phyloP scores from a whole-genome alignment of 2,888 invertebrate species.

The Agrotis ipsilon region DNA sequence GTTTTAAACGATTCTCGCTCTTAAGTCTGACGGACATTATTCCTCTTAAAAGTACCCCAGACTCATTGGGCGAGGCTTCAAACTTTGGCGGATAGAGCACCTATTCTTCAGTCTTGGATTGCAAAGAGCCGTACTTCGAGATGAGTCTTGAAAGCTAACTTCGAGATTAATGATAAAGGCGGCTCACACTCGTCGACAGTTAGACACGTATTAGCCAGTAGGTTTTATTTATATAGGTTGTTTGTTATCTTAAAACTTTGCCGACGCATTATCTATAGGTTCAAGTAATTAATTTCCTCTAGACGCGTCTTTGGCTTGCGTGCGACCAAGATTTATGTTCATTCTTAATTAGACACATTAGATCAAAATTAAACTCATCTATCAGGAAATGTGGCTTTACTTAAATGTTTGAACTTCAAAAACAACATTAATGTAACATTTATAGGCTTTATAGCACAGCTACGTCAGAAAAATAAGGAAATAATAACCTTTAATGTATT shows the following conservation, averaged over 20 bases:
- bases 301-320: slow-evolving; percentile 26
- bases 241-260: slow-evolving; percentile 53
- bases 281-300: slow-evolving; percentile 53
- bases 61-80: slow-evolving; percentile 52
- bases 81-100: slow-evolving; percentile 52
- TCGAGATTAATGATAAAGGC: slow-evolving; percentile 62
- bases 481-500: neutral
- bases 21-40: slow-evolving; percentile 50
- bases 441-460: neutral
- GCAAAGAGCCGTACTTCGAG: slow-evolving; percentile 35
- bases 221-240: slow-evolving; percentile 59
- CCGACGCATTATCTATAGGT: slow-evolving; percentile 41
- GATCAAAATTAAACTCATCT: slow-evolving; percentile 27
- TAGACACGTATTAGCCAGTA: slow-evolving; percentile 57
- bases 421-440: neutral
- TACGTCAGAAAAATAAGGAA: neutral
- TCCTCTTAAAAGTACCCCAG: slow-evolving; percentile 44
- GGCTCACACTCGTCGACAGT: slow-evolving; percentile 52
- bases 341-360: slow-evolving; percentile 16
- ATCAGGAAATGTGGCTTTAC: slow-evolving; percentile 7
- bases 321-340: slow-evolving; percentile 27
- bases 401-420: neutral
- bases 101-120: slow-evolving; percentile 40
- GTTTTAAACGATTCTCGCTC: slow-evolving; percentile 53
- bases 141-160: slow-evolving; percentile 58